Evolutionary conservation across 2,113 vertebrate species (phyloP), one percentile per base, ranked within the genome.

Genomic region (Cyanoliseus patagonus): DNA sequence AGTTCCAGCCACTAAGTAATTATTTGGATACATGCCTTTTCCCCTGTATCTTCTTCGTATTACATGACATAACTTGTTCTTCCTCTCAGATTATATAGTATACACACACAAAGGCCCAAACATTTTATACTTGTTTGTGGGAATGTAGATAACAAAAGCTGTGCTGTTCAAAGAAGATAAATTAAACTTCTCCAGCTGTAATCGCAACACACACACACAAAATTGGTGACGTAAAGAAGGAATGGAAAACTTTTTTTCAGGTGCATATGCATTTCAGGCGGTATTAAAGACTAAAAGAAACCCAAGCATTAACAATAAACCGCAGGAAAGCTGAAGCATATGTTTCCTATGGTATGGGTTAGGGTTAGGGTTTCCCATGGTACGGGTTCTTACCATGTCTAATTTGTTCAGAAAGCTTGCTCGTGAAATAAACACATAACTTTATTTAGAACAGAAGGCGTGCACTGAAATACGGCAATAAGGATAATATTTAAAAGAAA

Each of bases 321-420:
- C 20, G 20, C 6, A 42, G 44, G 31, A 77, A 59, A n/a, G 30
- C 42, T 25, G 37, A 69, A 62, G 27, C 17, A 33, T 22, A 5
- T 1, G 0, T 78, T 52, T 77, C 49, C 19, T 15, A 11, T 64
- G 10, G 17, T 31, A 51, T 0, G 2, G 35, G 30, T 42, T 61
- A 25, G 46, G 46, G 46, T 23, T 47, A 47, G 13, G 24, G 49
- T 51, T 51, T 69, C 51, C 17, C 19, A 15, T 66, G 11, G 13
- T 28, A 52, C 0, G 1, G 33, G 31, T 39, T 63, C 10, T 52
- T 62, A 24, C 13, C 3, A 1, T 59, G 52, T 82, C 70, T 33
- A 37, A 44, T 78, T 62, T 87, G 46, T 37, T 62, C 55, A 78
- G 64, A 51, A 78, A 62, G 13, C 31, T 68, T 41, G 31, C 17